These are phyloP conservation scores for Drosophila affinis DNA, from an alignment of 2,888 invertebrate genomes.

Conservation along the genomic window DNA sequence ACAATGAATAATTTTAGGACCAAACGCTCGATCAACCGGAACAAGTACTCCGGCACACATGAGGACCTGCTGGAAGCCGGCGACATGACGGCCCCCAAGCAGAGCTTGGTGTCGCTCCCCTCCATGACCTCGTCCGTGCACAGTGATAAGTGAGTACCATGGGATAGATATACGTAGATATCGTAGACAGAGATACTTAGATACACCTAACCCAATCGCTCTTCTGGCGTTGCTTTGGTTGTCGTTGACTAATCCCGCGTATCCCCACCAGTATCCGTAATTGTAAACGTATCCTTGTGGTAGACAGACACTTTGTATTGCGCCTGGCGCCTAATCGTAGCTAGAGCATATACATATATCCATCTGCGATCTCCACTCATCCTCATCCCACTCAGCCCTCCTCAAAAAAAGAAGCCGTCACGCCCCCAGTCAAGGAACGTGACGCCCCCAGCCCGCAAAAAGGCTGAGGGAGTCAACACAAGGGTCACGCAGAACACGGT, in stretches of 20 bases:
- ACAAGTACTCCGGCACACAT: constrained; percentile 78
- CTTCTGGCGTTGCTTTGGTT: constrained; percentile 67
- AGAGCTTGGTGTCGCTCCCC: constrained; percentile 64
- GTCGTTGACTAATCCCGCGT: constrained; percentile 57
- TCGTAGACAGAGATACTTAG: constrained; percentile 10
- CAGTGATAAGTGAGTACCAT: constrained; percentile 66
- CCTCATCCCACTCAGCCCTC: constrained; percentile 43
- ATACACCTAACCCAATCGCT: constrained; percentile 53
- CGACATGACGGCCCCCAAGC: constrained; percentile 61
- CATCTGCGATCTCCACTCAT: constrained; percentile 33
- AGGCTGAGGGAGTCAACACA: neutral
- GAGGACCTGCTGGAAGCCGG: constrained; percentile 56
- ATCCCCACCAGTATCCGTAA: constrained; percentile 11
- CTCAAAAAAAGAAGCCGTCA: constrained; percentile 3
- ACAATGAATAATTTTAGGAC: constrained; percentile 79
- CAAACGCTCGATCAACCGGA: constrained; percentile 86
- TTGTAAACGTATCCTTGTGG: constrained; percentile 1
- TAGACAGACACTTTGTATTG: constrained; percentile 46
- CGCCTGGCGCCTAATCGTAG: constrained; percentile 46
- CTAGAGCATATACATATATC: constrained; percentile 8
- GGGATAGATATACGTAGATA: constrained; percentile 5
- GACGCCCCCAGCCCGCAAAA: neutral
- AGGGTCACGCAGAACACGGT: constrained; percentile 39
- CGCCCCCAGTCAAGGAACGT: neutral
- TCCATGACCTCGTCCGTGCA: constrained; percentile 72